Evolutionary conservation across 2,797 vertebrate species (phyloP).

Genomic region (Echeneis naucrates): DNA sequence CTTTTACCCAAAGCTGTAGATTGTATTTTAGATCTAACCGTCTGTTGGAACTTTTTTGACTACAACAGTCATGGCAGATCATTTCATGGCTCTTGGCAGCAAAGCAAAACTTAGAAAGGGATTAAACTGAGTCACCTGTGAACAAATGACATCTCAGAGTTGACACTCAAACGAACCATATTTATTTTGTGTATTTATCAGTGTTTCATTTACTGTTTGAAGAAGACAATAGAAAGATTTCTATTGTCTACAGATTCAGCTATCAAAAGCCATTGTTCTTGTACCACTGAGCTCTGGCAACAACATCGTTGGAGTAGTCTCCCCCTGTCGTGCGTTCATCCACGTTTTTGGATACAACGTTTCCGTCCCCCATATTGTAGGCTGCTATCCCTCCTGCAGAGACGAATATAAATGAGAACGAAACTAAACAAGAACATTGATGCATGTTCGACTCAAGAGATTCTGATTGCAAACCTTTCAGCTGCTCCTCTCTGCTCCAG

Average conservation of each 20-base stretch:
- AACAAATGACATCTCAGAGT: not conserved
- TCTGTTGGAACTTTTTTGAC: not conserved
- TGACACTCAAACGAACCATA: not conserved
- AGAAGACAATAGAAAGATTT: not conserved
- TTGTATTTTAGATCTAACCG: not conserved
- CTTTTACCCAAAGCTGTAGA: not conserved
- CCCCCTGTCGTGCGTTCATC: slow-evolving; percentile 23
- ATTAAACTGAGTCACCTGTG: not conserved
- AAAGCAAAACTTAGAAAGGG: no score
- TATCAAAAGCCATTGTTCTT: slow-evolving; percentile 1
- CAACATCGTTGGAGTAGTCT: slow-evolving; percentile 68
- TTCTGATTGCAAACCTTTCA: slow-evolving; percentile 67
- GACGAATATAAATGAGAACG: slow-evolving; percentile 13
- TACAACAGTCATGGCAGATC: no score
- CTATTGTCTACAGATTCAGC: not conserved
- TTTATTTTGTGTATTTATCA: slow-evolving; percentile 1
- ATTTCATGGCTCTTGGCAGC: no score
- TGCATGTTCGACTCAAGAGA: not conserved
- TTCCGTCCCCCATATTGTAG: slow-evolving; percentile 60
- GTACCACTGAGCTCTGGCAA: slow-evolving; percentile 70
- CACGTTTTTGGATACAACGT: not conserved
- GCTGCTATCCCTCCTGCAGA: slow-evolving; percentile 64
- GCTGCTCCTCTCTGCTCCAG: slow-evolving; percentile 29
- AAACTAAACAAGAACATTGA: not conserved
- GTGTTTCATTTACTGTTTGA: not conserved